These are phyloP conservation scores for Lordiphosa stackelbergi DNA, from an alignment of 1,140 invertebrate species.

Conservation along the genomic window DNA sequence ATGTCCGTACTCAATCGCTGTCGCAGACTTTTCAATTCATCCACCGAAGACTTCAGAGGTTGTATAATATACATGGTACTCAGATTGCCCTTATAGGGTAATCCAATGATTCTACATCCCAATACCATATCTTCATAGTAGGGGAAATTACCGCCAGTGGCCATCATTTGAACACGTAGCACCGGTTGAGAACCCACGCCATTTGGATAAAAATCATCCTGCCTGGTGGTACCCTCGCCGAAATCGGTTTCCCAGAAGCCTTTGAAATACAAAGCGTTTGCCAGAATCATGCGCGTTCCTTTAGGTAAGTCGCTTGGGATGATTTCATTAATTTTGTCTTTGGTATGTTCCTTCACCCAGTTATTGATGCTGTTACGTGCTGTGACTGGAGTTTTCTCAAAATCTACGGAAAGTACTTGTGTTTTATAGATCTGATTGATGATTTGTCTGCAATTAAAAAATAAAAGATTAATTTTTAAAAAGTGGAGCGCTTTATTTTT, in stretches of 20 bases:
- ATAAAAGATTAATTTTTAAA: not conserved
- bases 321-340: constrained; percentile 82
- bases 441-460: constrained; percentile 60
- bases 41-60: constrained; percentile 79
- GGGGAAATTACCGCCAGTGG: constrained; percentile 77
- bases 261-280: constrained; percentile 88
- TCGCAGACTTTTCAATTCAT: constrained; percentile 79
- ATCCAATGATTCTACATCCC: constrained; percentile 81
- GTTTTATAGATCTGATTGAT: constrained; percentile 79
- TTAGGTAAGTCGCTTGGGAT: constrained; percentile 77
- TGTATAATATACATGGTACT: constrained; percentile 85
- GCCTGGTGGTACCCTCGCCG: constrained; percentile 77
- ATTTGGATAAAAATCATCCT: constrained; percentile 78
- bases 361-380: constrained; percentile 80
- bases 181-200: constrained; percentile 74
- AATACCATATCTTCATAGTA: constrained; percentile 54
- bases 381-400: constrained; percentile 70
- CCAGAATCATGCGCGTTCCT: constrained; percentile 82
- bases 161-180: constrained; percentile 83
- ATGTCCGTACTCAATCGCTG: constrained; percentile 77
- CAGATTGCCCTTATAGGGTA: constrained; percentile 84
- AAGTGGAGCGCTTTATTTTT: too few species aligned
- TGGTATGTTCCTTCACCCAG: constrained; percentile 83
- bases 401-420: constrained; percentile 80
- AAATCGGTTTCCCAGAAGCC: constrained; percentile 87